These are phyloP conservation scores for Dicyema japonicum DNA, from an alignment of 1,140 invertebrate genomes.

Conservation along the genomic window DNA sequence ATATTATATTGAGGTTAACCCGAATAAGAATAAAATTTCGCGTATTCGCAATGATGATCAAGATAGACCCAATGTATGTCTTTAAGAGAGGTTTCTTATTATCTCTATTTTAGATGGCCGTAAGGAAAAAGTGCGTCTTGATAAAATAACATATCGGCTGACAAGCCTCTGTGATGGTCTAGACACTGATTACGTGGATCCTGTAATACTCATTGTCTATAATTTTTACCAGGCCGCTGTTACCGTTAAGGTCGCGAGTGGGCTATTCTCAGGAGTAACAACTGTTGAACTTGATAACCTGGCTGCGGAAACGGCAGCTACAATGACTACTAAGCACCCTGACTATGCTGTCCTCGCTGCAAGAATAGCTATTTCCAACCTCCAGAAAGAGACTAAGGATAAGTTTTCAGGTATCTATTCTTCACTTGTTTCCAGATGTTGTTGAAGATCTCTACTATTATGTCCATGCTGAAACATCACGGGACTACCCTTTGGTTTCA, in stretches of 20 bases:
- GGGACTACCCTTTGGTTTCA: conserved; percentile 43
- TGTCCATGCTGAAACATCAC: conserved; percentile 34
- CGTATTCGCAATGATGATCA: no score
- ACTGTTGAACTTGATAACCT: conserved; percentile 82
- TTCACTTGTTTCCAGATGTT: conserved; percentile 35
- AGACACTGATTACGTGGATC: conserved; percentile 73
- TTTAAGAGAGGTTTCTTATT: no score
- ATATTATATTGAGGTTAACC: no score
- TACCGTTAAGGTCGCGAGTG: conserved; percentile 38
- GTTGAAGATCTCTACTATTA: conserved; percentile 49
- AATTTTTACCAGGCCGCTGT: conserved; percentile 17
- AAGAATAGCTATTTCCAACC: conserved; percentile 68
- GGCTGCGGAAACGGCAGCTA: conserved; percentile 72
- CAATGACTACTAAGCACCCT: conserved; percentile 70
- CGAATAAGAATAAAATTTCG: no score
- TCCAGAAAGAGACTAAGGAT: conserved; percentile 50
- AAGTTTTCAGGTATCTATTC: conserved; percentile 10
- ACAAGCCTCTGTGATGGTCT: conserved; percentile 72
- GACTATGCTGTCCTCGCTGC: conserved; percentile 82
- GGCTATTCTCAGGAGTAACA: conserved; percentile 68
- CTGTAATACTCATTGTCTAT: conserved; percentile 30
- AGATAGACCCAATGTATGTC: no score
- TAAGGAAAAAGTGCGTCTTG: conserved; percentile 66
- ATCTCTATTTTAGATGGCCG: conserved; percentile 36
- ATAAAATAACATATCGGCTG: conserved; percentile 82